phyloP scores from a whole-genome alignment of 2,888 invertebrate genomes.

The Ctena decussata region DNA sequence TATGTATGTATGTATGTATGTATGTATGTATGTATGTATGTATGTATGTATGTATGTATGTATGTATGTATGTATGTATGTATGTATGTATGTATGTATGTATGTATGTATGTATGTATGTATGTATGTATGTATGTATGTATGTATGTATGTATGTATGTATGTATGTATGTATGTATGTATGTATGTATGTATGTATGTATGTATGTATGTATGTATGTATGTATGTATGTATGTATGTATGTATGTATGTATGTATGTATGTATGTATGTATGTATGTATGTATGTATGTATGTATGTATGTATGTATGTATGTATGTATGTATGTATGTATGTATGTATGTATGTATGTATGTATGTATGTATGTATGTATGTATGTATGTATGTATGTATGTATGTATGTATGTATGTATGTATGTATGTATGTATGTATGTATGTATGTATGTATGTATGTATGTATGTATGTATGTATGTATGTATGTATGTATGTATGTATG shows the following conservation, averaged over 20 bases:
- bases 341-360: background rate
- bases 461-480: too few species aligned
- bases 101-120: background rate
- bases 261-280: background rate
- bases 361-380: background rate
- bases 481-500: too few species aligned
- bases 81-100: background rate
- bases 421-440: background rate
- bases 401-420: background rate
- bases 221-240: background rate
- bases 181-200: slow-evolving; percentile 9
- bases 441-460: too few species aligned
- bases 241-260: background rate
- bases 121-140: background rate
- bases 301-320: slow-evolving; percentile 4
- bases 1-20: background rate
- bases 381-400: slow-evolving; percentile 7
- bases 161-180: slow-evolving; percentile 9
- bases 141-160: background rate
- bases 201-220: slow-evolving; percentile 6
- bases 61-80: background rate
- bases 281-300: slow-evolving; percentile 1
- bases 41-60: background rate
- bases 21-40: background rate
- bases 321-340: slow-evolving; percentile 4